These are phyloP conservation scores for Hemistola chrysoprasaria DNA, from an alignment of 2,888 invertebrate species.

Conservation along the genomic window DNA sequence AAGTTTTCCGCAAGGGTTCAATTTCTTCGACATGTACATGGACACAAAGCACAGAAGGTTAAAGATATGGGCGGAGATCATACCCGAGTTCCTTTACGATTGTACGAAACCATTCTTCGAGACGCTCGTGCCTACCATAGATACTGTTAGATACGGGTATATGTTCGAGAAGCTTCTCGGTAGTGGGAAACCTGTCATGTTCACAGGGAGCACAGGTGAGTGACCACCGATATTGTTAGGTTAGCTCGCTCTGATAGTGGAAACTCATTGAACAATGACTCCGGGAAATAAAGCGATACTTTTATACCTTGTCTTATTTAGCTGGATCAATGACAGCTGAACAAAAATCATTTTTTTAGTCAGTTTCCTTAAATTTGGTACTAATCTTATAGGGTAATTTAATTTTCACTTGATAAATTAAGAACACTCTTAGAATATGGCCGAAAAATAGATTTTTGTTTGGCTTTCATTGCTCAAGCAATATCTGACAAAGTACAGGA, in stretches of 20 bases:
- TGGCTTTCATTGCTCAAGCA: too few relatives aligned
- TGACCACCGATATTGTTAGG: neutral
- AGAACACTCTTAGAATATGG: too few relatives aligned
- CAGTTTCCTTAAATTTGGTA: too few relatives aligned
- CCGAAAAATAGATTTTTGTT: too few relatives aligned
- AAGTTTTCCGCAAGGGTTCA: constrained; percentile 86
- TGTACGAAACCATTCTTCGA: constrained; percentile 90
- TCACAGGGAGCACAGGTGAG: constrained; percentile 93
- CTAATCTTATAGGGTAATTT: too few relatives aligned
- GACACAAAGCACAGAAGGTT: constrained; percentile 86
- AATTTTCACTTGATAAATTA: too few relatives aligned
- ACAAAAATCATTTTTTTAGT: too few relatives aligned
- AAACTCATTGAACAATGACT: too few relatives aligned
- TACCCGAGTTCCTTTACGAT: constrained; percentile 88
- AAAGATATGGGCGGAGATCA: constrained; percentile 90
- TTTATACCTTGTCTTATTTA: too few relatives aligned
- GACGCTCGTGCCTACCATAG: constrained; percentile 94
- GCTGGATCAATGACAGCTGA: too few relatives aligned
- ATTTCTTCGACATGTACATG: constrained; percentile 90
- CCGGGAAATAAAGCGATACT: too few relatives aligned
- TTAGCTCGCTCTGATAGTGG: neutral
- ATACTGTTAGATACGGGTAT: constrained; percentile 93
- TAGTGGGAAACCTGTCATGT: constrained; percentile 89
- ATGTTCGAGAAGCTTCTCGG: constrained; percentile 88
- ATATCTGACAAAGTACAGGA: too few relatives aligned